These are phyloP conservation scores for Syrphus vitripennis DNA, from an alignment of 2,888 invertebrate genomes.

Conservation along the genomic window DNA sequence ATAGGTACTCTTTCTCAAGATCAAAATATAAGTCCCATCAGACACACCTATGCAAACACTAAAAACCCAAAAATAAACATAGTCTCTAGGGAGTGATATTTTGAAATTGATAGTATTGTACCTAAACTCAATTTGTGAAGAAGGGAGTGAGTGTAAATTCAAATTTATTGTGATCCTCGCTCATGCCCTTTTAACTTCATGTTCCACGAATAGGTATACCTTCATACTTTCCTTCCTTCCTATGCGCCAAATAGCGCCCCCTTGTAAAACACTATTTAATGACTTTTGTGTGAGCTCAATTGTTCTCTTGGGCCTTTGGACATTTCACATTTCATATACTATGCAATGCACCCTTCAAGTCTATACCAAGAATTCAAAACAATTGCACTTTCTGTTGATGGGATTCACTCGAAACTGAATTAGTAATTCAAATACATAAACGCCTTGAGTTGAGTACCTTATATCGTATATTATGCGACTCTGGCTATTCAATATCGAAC, in stretches of 20 bases:
- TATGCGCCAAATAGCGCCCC: conserved; percentile 66
- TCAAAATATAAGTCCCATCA: conserved; percentile 15
- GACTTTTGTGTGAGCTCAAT: conserved; percentile 49
- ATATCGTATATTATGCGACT: background rate
- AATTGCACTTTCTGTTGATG: background rate
- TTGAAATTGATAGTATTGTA: conserved; percentile 53
- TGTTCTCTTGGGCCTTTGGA: conserved; percentile 36
- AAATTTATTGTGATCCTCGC: conserved; percentile 32
- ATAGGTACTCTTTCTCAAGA: conserved; percentile 18
- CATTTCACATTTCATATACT: background rate
- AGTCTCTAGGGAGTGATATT: conserved; percentile 47
- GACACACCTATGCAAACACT: conserved; percentile 61
- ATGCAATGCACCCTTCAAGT: background rate
- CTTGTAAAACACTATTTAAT: conserved; percentile 54
- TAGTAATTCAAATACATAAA: conserved; percentile 40
- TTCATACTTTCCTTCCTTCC: too few relatives aligned
- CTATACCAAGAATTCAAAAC: conserved; percentile 19
- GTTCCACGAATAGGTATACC: too few relatives aligned
- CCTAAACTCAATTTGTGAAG: background rate
- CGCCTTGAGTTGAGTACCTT: conserved; percentile 13
- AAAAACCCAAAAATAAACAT: conserved; percentile 27
- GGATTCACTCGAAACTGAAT: conserved; percentile 63
- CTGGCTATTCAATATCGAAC: conserved; percentile 9
- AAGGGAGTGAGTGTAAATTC: conserved; percentile 18
- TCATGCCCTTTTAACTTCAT: conserved; percentile 56